Percentiles rank a stretch among this genome's conserved stretches.
These are phyloP conservation scores for Biston stratarius DNA, from an alignment of 2,888 invertebrate genomes.

Conservation along the genomic window DNA sequence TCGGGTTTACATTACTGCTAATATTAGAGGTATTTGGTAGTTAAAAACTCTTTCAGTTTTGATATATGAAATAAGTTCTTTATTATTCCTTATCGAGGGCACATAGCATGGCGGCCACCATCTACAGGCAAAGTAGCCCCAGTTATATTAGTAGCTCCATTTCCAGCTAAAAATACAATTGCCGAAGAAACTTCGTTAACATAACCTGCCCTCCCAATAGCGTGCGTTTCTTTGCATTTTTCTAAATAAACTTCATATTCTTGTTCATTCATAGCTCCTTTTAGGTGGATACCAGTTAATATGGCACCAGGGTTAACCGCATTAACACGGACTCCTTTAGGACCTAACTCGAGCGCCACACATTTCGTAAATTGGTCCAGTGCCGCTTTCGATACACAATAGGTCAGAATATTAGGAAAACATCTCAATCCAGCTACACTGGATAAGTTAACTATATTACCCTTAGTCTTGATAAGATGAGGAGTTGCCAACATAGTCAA, in stretches of 20 bases:
- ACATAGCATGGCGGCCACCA: slow-evolving; percentile 95
- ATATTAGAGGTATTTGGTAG: background rate
- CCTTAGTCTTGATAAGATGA: slow-evolving; percentile 90
- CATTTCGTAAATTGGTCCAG: slow-evolving; percentile 96
- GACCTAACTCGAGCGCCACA: slow-evolving; percentile 91
- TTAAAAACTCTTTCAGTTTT: slow-evolving; percentile 59
- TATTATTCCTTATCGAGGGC: slow-evolving; percentile 88
- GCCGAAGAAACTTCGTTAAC: slow-evolving; percentile 94
- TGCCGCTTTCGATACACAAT: slow-evolving; percentile 95
- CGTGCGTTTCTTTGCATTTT: slow-evolving; percentile 93
- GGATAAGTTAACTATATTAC: slow-evolving; percentile 95
- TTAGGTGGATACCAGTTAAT: slow-evolving; percentile 88
- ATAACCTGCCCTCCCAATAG: slow-evolving; percentile 93
- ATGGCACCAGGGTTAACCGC: slow-evolving; percentile 96
- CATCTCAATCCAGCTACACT: slow-evolving; percentile 94
- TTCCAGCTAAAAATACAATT: slow-evolving; percentile 95
- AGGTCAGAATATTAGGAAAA: slow-evolving; percentile 93
- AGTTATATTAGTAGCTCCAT: slow-evolving; percentile 93
- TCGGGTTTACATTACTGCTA: too few species aligned
- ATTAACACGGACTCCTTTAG: slow-evolving; percentile 92
- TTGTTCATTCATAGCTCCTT: slow-evolving; percentile 90
- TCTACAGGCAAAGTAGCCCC: slow-evolving; percentile 93
- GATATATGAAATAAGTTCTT: background rate
- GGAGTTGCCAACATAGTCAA: slow-evolving; percentile 93
- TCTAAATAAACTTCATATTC: slow-evolving; percentile 93